Conservation (phyloP, 2,797 vertebrate genomes). For the Geotrypetes seraphini region DNA sequence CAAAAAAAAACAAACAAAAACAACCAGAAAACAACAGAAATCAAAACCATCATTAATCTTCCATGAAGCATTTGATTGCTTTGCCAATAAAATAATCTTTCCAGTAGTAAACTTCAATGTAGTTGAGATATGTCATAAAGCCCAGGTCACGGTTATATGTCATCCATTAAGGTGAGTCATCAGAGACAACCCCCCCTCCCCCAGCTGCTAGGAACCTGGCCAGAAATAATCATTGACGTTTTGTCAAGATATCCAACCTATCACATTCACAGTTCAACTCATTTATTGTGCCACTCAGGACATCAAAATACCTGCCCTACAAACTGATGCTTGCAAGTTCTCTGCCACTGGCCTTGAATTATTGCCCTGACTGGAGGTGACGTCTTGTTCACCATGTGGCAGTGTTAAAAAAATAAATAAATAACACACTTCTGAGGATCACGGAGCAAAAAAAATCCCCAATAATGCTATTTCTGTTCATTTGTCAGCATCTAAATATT, state of each 20-base stretch:
- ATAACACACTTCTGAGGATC: too few relatives aligned
- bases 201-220: conserved; percentile 18
- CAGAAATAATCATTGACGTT: conserved; percentile 59
- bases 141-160: conserved; percentile 46
- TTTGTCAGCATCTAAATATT: too few relatives aligned
- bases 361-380: too few relatives aligned
- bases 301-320: background rate
- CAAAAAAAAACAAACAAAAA: too few relatives aligned
- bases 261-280: conserved; percentile 30
- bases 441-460: too few relatives aligned
- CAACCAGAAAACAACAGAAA: conserved; percentile 9
- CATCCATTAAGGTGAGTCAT: conserved; percentile 54
- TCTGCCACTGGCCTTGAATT: too few relatives aligned
- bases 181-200: conserved; percentile 30
- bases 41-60: conserved; percentile 46
- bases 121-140: conserved; percentile 60
- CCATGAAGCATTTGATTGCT: conserved; percentile 45
- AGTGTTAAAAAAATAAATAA: too few relatives aligned
- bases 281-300: background rate
- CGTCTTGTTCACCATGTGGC: too few relatives aligned
- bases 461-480: too few relatives aligned
- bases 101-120: conserved; percentile 49
- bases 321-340: too few relatives aligned
- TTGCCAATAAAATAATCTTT: conserved; percentile 56
- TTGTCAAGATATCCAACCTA: conserved; percentile 44